phyloP scores from a whole-genome alignment of 1,140 invertebrate genomes.

The Leptinotarsa undecemlineata region DNA sequence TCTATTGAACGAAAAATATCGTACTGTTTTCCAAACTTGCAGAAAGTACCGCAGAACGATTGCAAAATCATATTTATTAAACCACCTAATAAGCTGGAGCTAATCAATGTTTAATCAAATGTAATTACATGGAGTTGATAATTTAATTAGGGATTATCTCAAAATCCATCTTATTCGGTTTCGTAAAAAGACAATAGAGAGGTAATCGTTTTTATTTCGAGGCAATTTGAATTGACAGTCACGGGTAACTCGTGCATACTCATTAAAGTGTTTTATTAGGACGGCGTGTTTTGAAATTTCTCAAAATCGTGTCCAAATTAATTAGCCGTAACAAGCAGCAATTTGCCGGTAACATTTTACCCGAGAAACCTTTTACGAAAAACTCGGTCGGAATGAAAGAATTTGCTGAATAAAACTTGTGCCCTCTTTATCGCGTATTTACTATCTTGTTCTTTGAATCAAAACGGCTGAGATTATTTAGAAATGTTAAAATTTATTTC shows the following conservation, averaged over 20 bases:
- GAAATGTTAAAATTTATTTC: too few relatives aligned
- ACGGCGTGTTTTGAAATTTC: conserved; percentile 18
- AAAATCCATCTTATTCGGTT: conserved; percentile 17
- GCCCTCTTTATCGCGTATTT: too few relatives aligned
- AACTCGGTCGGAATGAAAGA: background rate
- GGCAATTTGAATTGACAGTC: conserved; percentile 12
- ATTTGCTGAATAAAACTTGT: background rate
- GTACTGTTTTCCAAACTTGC: too few relatives aligned
- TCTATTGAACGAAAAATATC: too few relatives aligned
- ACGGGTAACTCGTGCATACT: conserved; percentile 19
- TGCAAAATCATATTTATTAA: background rate
- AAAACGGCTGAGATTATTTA: too few relatives aligned
- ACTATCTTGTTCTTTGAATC: too few relatives aligned
- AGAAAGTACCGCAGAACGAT: background rate
- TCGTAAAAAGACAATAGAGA: conserved; percentile 23
- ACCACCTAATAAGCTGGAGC: background rate
- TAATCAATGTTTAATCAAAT: conserved; percentile 4
- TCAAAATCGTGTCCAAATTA: conserved; percentile 23
- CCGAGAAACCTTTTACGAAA: conserved; percentile 12
- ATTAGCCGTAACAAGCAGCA: conserved; percentile 17
- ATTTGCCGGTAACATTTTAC: conserved; percentile 12
- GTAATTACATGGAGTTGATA: conserved; percentile 6
- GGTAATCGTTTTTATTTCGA: background rate
- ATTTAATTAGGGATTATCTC: conserved; percentile 6
- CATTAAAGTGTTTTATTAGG: conserved; percentile 22